Base-by-base conservation (phyloP, 2,888 invertebrate genomes). In the Bhutanitis thaidina region DNA sequence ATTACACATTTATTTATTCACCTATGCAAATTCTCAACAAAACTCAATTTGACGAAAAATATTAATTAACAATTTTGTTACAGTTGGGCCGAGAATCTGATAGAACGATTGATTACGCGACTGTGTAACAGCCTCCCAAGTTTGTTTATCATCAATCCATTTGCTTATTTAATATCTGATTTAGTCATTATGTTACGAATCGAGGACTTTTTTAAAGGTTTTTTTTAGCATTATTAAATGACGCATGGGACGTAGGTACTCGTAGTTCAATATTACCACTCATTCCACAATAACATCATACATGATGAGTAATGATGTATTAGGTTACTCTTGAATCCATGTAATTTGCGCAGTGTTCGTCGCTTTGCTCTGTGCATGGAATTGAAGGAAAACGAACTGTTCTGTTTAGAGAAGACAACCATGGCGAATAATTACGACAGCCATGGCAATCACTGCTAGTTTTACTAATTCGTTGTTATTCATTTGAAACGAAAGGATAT, bases 61-160 rank as follows among this genome's bases (percentile, higher is more conserved):
- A n/a, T n/a, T n/a, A n/a, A n/a, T n/a, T 20, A 20, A 3, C 20
- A 20, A 20, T 20, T 20, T 3, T 20, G 2, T 20, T 20, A 3
- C 20, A 20, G 20, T 5, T 20, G 5, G 20, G 5, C 1, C 15
- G 15, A 7, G n/a, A 16, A 38, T 20, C 4, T 38, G 3, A 3
- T 7, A n/a, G 7, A 34, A 32, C 10, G 5, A 32, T 32, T 16
- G 10, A 34, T 35, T 50, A 13, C 43, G 34, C 25, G 12, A 20
- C 38, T 37, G 44, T 50, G 45, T 51, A 27, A 51, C 10, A 40
- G 32, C 12, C 35, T 25, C 9, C 32, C 44, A 14, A 35, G 20
- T 29, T 34, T 15, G 43, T 43, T 43, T 27, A 8, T 27, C 27
- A 27, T 27, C 5, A 8, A 27, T 27, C 27, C 7, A 27, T 27